Evolutionary conservation across 1,140 invertebrate genomes (phyloP), one percentile per base, ranked within the genome.

Genomic region (Drosophila lacteicornis): DNA sequence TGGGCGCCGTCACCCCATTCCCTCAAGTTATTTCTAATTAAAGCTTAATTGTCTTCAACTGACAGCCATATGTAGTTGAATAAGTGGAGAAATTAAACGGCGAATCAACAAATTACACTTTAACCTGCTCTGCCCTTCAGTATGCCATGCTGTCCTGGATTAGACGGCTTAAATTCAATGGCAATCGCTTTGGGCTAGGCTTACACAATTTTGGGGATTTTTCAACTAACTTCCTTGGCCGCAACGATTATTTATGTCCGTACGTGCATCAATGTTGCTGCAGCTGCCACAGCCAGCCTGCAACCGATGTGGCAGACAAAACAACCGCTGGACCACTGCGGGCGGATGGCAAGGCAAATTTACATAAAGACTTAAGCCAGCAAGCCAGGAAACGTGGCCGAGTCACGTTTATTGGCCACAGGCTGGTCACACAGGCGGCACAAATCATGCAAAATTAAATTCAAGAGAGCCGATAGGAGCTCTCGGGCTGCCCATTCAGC

Each of bases 341-440:
- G 50, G 4, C 25, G 55, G 75, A 43, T 50, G 42, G 53, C 50
- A 42, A 47, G 40, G 40, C 58, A 80, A 75, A 87, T 88, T 87
- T 83, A 70, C 76, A 83, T 87, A 80, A 56, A 69, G 51, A 80
- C 66, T 56, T 66, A 74, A 74, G 77, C 67, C 80, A 46, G 71
- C 60, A 85, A 84, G 75, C 70, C 69, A 76, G 66, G 38, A 73
- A 82, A 79, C 67, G 85, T 84, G 78, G 75, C 60, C 79, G 78
- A 85, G 85, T 85, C 85, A 90, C 78, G 85, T 88, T 90, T 85
- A 75, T 81, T 65, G 79, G 58, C 78, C 85, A 90, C 85, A 88
- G 62, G 49, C 75, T 78, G 75, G 63, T 55, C 74, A 53, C 71
- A 76, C 75, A 56, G 43, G 36, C 51, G 65, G 55, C 69, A 65